These are phyloP conservation scores for Bos taurus DNA, from an alignment of 2,113 vertebrate genomes.

Conservation along the genomic window ARS-UCD2.0 NC_037330.1:107363501-107364000, in stretches of 20 bases:
- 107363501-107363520: not conserved
- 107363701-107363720: not conserved
- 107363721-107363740: not conserved
- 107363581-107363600: not conserved
- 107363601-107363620: not conserved
- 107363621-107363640: not conserved
- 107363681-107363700: not conserved
- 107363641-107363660: not conserved
- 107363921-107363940: not conserved
- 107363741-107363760: not conserved
- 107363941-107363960: not conserved
- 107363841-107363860: not conserved
- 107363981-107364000: not conserved
- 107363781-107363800: not conserved
- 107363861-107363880: not conserved
- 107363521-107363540: not conserved
- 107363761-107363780: not conserved
- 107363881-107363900: not conserved
- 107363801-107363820: not conserved
- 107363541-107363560: not conserved
- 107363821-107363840: not conserved
- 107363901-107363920: not conserved
- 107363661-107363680: not conserved
- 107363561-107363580: not conserved
- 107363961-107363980: not conserved